Percentiles rank a stretch among this genome's conserved stretches.
Evolutionary conservation across 2,888 invertebrate species (phyloP).

Genomic region (Dicycla oo): DNA sequence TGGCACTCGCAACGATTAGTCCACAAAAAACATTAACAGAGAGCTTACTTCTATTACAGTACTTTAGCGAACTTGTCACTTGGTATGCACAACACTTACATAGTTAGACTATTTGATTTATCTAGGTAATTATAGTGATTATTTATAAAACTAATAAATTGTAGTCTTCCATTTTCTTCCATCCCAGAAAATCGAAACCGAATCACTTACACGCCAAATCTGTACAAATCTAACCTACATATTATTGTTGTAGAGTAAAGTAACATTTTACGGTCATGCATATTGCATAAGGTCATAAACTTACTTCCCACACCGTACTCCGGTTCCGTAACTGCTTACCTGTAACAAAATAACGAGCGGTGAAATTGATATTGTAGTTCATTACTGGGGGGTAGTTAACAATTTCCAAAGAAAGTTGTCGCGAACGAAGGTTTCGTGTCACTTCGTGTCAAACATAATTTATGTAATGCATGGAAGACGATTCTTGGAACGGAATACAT

Average conservation of each 20-base stretch:
- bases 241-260: slow-evolving; percentile 18
- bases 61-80: neutral
- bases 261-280: slow-evolving; percentile 52
- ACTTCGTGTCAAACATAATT: slow-evolving; percentile 23
- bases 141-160: neutral
- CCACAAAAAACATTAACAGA: neutral
- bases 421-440: slow-evolving; percentile 4
- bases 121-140: neutral
- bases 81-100: neutral
- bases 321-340: slow-evolving; percentile 61
- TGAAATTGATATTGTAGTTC: slow-evolving; percentile 54
- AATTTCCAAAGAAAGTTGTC: slow-evolving; percentile 17
- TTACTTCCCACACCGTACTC: slow-evolving; percentile 51
- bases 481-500: neutral
- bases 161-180: neutral
- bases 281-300: slow-evolving; percentile 58
- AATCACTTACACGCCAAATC: slow-evolving; percentile 14
- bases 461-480: slow-evolving; percentile 5
- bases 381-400: slow-evolving; percentile 37
- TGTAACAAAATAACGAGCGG: slow-evolving; percentile 63
- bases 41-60: neutral
- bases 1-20: neutral
- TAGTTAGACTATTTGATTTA: neutral
- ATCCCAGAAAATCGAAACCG: neutral
- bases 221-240: slow-evolving; percentile 1